Conservation (phyloP, 2,797 vertebrate species). For the Peromyscus aztecus region DNA sequence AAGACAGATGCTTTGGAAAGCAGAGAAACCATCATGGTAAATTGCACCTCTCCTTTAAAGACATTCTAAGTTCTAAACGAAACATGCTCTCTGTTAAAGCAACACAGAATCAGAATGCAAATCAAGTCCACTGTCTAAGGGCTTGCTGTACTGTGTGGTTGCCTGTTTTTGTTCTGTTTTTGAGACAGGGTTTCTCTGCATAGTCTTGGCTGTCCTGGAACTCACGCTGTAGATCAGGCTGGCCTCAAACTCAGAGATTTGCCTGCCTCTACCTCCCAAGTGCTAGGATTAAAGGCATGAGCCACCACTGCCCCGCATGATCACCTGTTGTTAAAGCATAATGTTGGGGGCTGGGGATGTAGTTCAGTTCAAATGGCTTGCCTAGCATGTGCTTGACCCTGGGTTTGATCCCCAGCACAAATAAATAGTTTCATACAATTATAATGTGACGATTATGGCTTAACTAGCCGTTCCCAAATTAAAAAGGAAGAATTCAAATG, state of each 20-base stretch:
- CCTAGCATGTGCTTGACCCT: background rate
- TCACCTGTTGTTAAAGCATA: background rate
- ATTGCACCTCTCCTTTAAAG: background rate
- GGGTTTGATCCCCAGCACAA: background rate
- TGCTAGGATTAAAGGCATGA: background rate
- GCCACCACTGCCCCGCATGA: background rate
- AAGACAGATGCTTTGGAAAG: background rate
- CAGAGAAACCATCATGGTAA: background rate
- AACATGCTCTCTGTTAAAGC: background rate
- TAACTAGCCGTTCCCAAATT: background rate
- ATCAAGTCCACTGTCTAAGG: background rate
- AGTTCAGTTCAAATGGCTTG: background rate
- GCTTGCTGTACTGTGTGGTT: background rate
- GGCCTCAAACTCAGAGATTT: background rate
- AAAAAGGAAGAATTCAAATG: background rate
- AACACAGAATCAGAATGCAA: constrained; percentile 24
- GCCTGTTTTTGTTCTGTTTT: background rate
- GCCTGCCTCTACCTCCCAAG: background rate
- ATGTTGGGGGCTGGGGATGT: background rate
- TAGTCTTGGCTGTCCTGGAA: background rate
- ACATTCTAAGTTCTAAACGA: constrained; percentile 41
- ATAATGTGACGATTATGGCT: background rate
- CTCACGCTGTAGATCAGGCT: background rate
- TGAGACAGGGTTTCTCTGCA: background rate
- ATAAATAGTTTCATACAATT: background rate